Conservation (phyloP, 2,888 invertebrate genomes). For the Lasius platythorax region DNA sequence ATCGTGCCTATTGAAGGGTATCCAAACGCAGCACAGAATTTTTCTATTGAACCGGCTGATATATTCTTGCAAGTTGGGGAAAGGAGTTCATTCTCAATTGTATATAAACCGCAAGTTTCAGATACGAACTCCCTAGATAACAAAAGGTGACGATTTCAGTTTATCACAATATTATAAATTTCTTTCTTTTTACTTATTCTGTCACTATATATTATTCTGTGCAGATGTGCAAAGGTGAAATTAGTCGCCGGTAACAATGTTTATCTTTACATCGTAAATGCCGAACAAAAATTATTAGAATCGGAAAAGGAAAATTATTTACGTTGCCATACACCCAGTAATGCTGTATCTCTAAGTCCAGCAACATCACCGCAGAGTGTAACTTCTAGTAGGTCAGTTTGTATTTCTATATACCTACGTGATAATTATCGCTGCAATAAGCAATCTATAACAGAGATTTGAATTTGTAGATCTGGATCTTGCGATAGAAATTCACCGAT, state of each 20-base stretch:
- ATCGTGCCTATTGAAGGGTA: conserved; percentile 71
- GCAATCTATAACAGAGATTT: conserved; percentile 9
- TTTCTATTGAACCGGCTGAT: conserved; percentile 76
- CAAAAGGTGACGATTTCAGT: conserved; percentile 27
- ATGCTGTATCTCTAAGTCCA: conserved; percentile 72
- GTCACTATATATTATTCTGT: conserved; percentile 16
- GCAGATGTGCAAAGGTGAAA: conserved; percentile 75
- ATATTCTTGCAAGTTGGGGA: conserved; percentile 74
- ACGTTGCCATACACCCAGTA: conserved; percentile 82
- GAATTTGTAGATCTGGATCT: conserved; percentile 74
- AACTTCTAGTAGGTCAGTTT: conserved; percentile 77
- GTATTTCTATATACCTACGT: background rate
- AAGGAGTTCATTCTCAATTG: conserved; percentile 73
- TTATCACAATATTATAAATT: background rate
- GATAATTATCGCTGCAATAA: background rate
- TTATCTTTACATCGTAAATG: conserved; percentile 76
- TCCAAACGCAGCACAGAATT: conserved; percentile 63
- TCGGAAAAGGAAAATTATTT: conserved; percentile 72
- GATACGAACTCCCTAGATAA: conserved; percentile 47
- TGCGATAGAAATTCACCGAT: conserved; percentile 83
- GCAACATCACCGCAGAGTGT: conserved; percentile 82
- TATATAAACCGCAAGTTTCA: conserved; percentile 73
- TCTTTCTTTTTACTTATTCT: conserved; percentile 15
- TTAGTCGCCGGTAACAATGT: conserved; percentile 72
- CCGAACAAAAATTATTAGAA: conserved; percentile 71